Conservation (phyloP, 1,140 invertebrate genomes). For the Trichomalopsis sarcophagae region DNA sequence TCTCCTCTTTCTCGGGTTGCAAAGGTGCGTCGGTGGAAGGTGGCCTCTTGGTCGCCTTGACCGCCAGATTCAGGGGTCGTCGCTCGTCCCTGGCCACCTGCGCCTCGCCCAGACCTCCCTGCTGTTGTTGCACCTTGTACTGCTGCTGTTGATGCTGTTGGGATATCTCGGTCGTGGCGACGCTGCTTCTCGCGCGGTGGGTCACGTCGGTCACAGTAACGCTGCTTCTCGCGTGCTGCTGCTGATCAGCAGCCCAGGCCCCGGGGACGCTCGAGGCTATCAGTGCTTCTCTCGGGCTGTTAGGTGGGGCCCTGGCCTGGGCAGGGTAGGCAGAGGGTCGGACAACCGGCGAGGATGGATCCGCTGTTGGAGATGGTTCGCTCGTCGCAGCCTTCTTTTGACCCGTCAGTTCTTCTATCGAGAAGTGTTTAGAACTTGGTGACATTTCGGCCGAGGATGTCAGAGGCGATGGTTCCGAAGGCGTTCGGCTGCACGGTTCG, state of each 20-base stretch:
- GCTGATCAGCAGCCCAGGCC: not conserved
- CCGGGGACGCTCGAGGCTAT: not conserved
- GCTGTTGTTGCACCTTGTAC: not conserved
- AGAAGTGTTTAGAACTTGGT: not conserved
- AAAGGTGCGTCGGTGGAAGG: not conserved
- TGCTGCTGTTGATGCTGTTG: not conserved
- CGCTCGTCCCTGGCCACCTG: conserved; percentile 1
- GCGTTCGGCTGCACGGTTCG: not conserved
- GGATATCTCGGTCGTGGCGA: not conserved
- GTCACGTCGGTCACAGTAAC: not conserved
- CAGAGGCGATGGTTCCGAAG: not conserved
- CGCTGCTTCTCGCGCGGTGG: not conserved
- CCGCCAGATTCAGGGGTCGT: conserved; percentile 10
- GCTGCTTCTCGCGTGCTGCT: not conserved
- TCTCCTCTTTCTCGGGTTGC: not conserved
- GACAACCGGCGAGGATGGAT: not conserved
- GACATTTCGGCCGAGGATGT: not conserved
- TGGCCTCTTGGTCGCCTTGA: conserved; percentile 25
- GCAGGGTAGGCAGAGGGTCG: conserved; percentile 8
- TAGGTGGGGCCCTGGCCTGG: not conserved
- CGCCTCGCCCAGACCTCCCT: not conserved
- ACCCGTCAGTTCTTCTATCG: conserved; percentile 27
- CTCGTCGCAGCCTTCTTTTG: not conserved
- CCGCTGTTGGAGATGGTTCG: not conserved
- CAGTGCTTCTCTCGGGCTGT: conserved; percentile 44